Evolutionary conservation across 2,888 invertebrate species (phyloP).

Genomic region (Parnassius glacialis): DNA sequence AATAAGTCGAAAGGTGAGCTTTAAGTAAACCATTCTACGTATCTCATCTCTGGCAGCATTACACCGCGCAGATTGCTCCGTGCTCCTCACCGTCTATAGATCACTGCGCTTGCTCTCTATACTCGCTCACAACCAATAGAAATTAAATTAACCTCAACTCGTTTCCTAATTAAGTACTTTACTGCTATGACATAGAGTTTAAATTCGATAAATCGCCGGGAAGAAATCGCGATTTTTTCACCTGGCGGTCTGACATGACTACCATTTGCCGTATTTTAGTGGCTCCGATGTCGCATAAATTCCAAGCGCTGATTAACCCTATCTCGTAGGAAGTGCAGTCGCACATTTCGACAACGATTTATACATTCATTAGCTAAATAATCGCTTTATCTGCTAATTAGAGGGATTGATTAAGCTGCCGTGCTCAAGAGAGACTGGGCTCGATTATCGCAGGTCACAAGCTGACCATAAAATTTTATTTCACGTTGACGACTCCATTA

Average conservation of each 20-base stretch:
- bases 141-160: constrained; percentile 44
- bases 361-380: constrained; percentile 74
- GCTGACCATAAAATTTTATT: constrained; percentile 16
- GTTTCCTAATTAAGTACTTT: constrained; percentile 36
- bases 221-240: constrained; percentile 42
- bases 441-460: constrained; percentile 19
- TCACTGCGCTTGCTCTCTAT: constrained; percentile 68
- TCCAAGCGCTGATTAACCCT: constrained; percentile 64
- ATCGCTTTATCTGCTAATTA: constrained; percentile 61
- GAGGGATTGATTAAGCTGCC: constrained; percentile 53
- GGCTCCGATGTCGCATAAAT: constrained; percentile 56
- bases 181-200: constrained; percentile 26
- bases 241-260: constrained; percentile 46
- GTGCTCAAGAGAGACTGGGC: constrained; percentile 30
- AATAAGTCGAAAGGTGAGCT: not conserved
- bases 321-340: constrained; percentile 55
- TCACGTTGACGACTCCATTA: constrained; percentile 13
- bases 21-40: constrained; percentile 26
- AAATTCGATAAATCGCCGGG: constrained; percentile 29
- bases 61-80: constrained; percentile 53
- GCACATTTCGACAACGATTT: constrained; percentile 60
- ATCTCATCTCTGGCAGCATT: constrained; percentile 52
- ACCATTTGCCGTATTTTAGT: constrained; percentile 59
- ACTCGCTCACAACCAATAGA: constrained; percentile 61
- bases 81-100: constrained; percentile 63